phyloP scores from a whole-genome alignment of 2,888 invertebrate species.

The Patella ulyssiponensis region DNA sequence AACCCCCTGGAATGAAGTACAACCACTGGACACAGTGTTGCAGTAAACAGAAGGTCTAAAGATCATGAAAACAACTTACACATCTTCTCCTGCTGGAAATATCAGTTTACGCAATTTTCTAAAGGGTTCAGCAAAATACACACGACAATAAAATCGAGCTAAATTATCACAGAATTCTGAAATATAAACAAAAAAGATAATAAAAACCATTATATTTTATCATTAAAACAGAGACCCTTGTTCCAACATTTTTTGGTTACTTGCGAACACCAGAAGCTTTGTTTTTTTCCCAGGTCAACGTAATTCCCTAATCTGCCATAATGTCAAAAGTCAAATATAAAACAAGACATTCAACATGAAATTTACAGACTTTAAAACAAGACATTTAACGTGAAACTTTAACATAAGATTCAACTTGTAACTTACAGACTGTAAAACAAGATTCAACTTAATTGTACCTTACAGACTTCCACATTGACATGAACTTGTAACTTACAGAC shows the following conservation, averaged over 20 bases:
- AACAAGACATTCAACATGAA: too few relatives aligned
- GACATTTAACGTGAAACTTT: too few relatives aligned
- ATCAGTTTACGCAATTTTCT: constrained; percentile 81
- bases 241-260: too few relatives aligned
- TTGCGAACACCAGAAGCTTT: neutral
- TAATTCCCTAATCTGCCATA: neutral
- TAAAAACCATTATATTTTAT: constrained; percentile 72
- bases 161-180: constrained; percentile 66
- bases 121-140: constrained; percentile 91
- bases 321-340: neutral
- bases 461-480: too few relatives aligned
- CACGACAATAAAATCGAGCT: constrained; percentile 89
- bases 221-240: neutral
- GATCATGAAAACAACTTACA: constrained; percentile 61
- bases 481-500: too few relatives aligned
- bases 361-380: too few relatives aligned
- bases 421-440: too few relatives aligned
- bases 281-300: constrained; percentile 14
- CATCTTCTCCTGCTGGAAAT: constrained; percentile 80
- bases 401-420: too few relatives aligned
- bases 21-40: too few relatives aligned
- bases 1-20: too few relatives aligned
- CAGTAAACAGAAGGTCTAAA: too few relatives aligned
- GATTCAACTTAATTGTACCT: too few relatives aligned
- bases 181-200: constrained; percentile 66